These are phyloP conservation scores for Coptodon bakossiorum DNA, from an alignment of 2,113 vertebrate species.

Conservation along the genomic window DNA sequence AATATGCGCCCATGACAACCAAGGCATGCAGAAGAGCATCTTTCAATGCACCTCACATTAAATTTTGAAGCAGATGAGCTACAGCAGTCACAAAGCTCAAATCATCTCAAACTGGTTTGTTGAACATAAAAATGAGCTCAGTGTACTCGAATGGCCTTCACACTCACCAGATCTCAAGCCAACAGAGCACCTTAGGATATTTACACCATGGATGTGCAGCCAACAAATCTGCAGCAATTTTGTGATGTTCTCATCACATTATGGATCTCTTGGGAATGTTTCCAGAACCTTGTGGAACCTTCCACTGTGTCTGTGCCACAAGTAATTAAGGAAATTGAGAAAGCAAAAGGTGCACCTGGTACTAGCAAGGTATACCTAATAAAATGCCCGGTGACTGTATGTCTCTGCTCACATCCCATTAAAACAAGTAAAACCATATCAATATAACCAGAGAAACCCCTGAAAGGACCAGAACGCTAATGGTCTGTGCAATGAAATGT, in stretches of 20 bases:
- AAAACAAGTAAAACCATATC: background rate
- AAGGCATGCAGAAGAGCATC: background rate
- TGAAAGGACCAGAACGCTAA: background rate
- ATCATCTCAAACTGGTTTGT: background rate
- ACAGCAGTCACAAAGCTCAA: background rate
- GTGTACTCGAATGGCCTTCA: background rate
- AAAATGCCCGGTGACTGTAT: background rate
- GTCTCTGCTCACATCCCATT: background rate
- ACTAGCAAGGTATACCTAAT: background rate
- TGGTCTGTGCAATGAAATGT: background rate
- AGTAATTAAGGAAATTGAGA: too few species aligned
- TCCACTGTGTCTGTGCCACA: too few species aligned
- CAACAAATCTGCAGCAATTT: background rate
- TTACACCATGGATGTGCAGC: background rate
- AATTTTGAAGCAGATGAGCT: background rate
- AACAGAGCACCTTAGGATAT: background rate
- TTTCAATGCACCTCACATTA: background rate
- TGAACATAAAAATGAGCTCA: background rate
- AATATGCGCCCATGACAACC: background rate
- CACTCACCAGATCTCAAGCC: background rate
- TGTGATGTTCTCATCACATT: background rate
- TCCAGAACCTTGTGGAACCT: too few species aligned
- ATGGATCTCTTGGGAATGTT: background rate
- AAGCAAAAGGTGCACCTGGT: too few species aligned
- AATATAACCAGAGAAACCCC: background rate